A percentile compares a stretch with the other conserved stretches of the same genome.
Evolutionary conservation across 2,888 invertebrate genomes (phyloP).

Genomic region (Volucella inflata): DNA sequence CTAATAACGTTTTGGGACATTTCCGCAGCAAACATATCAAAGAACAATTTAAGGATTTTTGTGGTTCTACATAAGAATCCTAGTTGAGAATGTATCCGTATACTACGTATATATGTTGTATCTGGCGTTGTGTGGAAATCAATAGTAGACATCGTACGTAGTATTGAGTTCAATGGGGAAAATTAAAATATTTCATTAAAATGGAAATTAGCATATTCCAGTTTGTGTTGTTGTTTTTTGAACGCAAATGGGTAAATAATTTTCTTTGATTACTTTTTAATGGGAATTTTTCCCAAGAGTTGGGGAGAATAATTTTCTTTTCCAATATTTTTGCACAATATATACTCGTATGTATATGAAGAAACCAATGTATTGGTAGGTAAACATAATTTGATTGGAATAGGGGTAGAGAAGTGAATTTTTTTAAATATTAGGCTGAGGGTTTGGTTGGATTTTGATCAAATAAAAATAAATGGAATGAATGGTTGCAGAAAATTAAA

Average conservation of each 20-base stretch:
- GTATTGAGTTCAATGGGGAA: not conserved
- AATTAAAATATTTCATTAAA: slow-evolving; percentile 60
- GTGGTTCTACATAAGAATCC: slow-evolving; percentile 56
- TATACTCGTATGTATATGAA: no score
- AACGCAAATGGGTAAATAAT: slow-evolving; percentile 56
- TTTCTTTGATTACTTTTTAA: slow-evolving; percentile 58
- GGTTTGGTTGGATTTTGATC: no score
- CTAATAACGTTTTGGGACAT: slow-evolving; percentile 29
- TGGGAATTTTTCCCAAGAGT: slow-evolving; percentile 11
- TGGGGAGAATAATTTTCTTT: not conserved
- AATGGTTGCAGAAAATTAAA: no score
- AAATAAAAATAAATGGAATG: no score
- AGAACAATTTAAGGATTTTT: slow-evolving; percentile 66
- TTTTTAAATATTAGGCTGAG: no score
- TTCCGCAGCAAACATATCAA: slow-evolving; percentile 49
- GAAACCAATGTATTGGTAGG: no score
- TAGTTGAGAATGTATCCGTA: slow-evolving; percentile 6
- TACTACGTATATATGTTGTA: not conserved
- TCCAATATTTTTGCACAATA: no score
- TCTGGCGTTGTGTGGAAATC: no score
- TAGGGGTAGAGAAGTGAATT: no score
- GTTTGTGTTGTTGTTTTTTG: not conserved
- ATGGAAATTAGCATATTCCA: slow-evolving; percentile 48
- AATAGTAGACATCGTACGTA: no score
- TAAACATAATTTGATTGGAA: no score